A percentile compares a stretch with the other conserved stretches of the same genome.
Conservation (phyloP, 2,888 invertebrate species). For the Lottia scabra region DNA sequence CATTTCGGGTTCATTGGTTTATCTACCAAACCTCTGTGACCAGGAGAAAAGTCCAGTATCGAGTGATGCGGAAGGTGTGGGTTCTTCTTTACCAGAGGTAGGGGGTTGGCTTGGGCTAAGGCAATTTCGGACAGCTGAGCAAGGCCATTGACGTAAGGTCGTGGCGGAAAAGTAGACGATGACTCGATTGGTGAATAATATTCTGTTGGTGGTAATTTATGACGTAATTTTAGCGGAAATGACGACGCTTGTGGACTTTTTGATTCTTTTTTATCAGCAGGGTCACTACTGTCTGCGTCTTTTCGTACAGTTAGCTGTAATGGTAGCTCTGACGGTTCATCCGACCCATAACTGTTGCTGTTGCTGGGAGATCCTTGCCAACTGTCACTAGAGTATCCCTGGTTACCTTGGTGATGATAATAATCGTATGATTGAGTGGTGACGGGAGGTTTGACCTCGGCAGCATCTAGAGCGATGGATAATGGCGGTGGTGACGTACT, state of each 20-base stretch:
- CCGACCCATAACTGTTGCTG: constrained; percentile 30
- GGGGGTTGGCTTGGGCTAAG: constrained; percentile 49
- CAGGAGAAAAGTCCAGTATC: neutral
- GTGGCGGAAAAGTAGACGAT: constrained; percentile 22
- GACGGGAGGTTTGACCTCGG: neutral
- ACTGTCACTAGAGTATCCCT: constrained; percentile 14
- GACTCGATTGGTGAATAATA: constrained; percentile 15
- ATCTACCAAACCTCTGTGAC: constrained; percentile 11
- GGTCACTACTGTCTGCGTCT: constrained; percentile 18
- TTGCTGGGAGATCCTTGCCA: constrained; percentile 24
- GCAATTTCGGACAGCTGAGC: constrained; percentile 59
- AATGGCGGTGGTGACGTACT: neutral
- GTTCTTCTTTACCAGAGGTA: constrained; percentile 40
- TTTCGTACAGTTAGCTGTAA: constrained; percentile 37
- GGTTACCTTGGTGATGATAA: neutral
- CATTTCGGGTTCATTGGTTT: constrained; percentile 33
- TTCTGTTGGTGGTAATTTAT: constrained; percentile 43
- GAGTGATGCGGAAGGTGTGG: neutral
- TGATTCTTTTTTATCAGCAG: constrained; percentile 17
- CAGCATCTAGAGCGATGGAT: neutral
- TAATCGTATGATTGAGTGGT: neutral
- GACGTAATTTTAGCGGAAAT: constrained; percentile 57
- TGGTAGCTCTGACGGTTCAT: constrained; percentile 32
- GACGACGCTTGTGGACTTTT: constrained; percentile 42
- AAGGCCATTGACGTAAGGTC: constrained; percentile 52